phyloP scores from a whole-genome alignment of 2,888 invertebrate species.

The Epistrophe grossulariae region DNA sequence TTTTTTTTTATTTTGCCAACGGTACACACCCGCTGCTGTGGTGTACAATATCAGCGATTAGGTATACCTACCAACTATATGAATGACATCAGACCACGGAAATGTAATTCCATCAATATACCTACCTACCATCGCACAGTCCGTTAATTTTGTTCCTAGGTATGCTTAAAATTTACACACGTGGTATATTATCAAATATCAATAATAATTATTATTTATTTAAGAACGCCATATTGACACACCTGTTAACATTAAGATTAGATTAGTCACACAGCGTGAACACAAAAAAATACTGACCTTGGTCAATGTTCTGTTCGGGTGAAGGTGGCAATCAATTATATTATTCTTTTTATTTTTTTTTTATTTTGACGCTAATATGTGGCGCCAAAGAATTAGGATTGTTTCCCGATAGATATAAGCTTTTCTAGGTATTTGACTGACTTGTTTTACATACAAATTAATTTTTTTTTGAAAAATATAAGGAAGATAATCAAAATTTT shows the following conservation, averaged over 20 bases:
- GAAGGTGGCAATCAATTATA: constrained; percentile 48
- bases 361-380: constrained; percentile 27
- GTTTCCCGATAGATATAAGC: not conserved
- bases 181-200: constrained; percentile 22
- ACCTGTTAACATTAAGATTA: constrained; percentile 28
- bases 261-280: constrained; percentile 3
- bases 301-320: constrained; percentile 53
- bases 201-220: constrained; percentile 1
- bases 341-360: too few relatives aligned
- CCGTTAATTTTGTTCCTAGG: not conserved
- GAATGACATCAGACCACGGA: constrained; percentile 60
- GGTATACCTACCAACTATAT: not conserved
- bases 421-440: not conserved
- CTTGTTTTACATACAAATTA: not conserved
- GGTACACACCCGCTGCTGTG: not conserved
- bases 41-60: not conserved
- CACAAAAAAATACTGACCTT: constrained; percentile 39
- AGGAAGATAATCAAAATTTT: not conserved
- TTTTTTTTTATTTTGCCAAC: not conserved
- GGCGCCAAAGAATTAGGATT: constrained; percentile 47
- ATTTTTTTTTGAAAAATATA: not conserved
- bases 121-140: not conserved
- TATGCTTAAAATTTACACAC: constrained; percentile 6
- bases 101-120: constrained; percentile 27
- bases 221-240: constrained; percentile 18